Base-by-base conservation (phyloP, 1,140 invertebrate species). In the Cotesia chilonis region DNA sequence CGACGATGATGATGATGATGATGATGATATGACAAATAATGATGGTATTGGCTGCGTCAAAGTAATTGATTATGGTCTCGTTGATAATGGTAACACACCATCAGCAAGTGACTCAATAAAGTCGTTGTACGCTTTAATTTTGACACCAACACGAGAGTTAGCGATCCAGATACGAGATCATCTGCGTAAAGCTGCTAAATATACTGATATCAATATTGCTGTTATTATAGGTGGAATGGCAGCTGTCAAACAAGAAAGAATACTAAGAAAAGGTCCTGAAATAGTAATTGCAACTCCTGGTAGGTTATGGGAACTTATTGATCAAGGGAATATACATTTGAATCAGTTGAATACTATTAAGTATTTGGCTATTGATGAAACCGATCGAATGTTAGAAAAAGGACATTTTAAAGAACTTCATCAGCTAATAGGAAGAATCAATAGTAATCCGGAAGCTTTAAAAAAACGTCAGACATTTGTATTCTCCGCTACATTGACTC, bases 261-360 rank as follows among this genome's bases (percentile, higher is more conserved):
- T 99, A 38, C 87, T 99, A 4, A 90, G 86, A 0, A 91, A 91
- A 76, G 89, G 91, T 55, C 98, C 98, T 0, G 95, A 99, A 82
- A 93, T 99, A 76, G 92, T 99, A 14, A 95, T 99, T 60, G 97
- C 95, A 0, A 99, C 98, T 12, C 97, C 98, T 0, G 98, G 98
- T 2, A 87, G 98, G 61, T 88, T 99, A 17, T 99, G 97, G 97
- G 96, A 99, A 87, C 86, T 99, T 1, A 90, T 97, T 36, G 87
- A 92, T 73, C 89, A 93, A 80, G 94, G 93, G 17, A 92, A 95
- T 80, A 81, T 88, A 17, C 94, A 95, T 88, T 86, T 96, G 10
- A 90, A 87, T 68, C 91, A 93, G 81, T 80, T 96, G 5, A 81
- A 91, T 68, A 85, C 90, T 63, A 90, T 95, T 10, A 93, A 90